Percentiles rank a stretch among this genome's conserved stretches.
Conservation (phyloP, 2,888 invertebrate species). For the Agelastica alni region DNA sequence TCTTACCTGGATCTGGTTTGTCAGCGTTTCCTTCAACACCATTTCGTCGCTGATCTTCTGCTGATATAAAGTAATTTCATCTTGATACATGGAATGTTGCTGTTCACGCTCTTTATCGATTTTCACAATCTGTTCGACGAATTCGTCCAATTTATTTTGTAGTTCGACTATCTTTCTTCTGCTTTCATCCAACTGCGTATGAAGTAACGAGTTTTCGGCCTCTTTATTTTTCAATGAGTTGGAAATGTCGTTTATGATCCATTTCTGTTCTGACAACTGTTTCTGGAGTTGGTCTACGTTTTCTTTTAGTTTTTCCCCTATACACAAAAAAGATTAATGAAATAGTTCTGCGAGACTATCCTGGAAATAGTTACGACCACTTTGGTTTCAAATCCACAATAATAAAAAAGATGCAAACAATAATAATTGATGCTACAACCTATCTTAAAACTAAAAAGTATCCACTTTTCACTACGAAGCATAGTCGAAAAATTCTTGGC, state of each 20-base stretch:
- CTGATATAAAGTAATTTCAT: conserved; percentile 44
- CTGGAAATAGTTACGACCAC: too few species aligned
- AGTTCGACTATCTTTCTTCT: conserved; percentile 53
- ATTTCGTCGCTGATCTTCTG: conserved; percentile 54
- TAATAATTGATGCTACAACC: too few species aligned
- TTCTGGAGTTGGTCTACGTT: conserved; percentile 70
- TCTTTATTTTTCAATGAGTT: conserved; percentile 60
- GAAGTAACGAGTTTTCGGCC: conserved; percentile 61
- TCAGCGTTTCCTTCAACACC: conserved; percentile 61
- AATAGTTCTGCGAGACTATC: too few species aligned
- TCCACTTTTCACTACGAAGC: too few species aligned
- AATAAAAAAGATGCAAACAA: not conserved
- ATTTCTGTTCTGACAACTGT: conserved; percentile 68
- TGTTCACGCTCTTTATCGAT: conserved; percentile 55
- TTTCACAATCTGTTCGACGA: conserved; percentile 51
- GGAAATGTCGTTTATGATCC: conserved; percentile 60
- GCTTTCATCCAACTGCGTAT: conserved; percentile 52
- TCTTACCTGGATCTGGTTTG: conserved; percentile 58
- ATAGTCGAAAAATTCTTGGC: too few species aligned
- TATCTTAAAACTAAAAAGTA: too few species aligned
- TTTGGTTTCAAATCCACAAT: conserved; percentile 39
- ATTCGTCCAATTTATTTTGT: conserved; percentile 53
- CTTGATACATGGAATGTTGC: conserved; percentile 52
- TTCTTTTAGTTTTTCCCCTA: conserved; percentile 60
- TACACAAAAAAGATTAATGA: too few species aligned